These are phyloP conservation scores for Homarus americanus DNA, from an alignment of 1,140 invertebrate genomes.

Conservation along the genomic window DNA sequence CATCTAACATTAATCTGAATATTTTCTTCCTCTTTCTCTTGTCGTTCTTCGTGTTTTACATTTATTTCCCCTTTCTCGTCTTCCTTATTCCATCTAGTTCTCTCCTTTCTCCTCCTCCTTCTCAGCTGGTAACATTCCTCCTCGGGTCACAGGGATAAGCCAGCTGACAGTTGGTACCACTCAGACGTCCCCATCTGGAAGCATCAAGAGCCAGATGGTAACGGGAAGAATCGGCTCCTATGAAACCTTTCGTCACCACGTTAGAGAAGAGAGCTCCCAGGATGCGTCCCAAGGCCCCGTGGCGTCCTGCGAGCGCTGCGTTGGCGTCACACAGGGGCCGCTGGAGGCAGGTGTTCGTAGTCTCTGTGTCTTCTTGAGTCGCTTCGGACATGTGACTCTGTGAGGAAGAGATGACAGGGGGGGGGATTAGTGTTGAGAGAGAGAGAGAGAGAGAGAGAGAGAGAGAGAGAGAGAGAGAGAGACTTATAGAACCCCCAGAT, in stretches of 20 bases:
- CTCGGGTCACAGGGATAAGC: background rate
- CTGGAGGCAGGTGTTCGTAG: background rate
- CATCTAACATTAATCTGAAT: no score
- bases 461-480: no score
- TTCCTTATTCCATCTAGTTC: no score
- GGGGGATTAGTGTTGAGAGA: no score
- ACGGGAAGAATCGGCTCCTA: background rate
- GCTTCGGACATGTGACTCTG: background rate
- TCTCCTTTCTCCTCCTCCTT: no score
- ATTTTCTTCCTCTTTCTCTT: no score
- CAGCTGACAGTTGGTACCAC: background rate
- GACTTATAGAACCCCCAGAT: no score
- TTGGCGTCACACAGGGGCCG: constrained; percentile 27
- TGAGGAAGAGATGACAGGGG: background rate
- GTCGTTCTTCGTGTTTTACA: no score
- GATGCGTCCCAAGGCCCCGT: constrained; percentile 26
- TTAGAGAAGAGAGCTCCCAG: constrained; percentile 12
- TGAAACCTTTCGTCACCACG: constrained; percentile 19
- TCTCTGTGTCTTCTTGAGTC: background rate
- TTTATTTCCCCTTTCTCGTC: no score
- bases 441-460: no score
- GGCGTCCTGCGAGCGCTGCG: background rate
- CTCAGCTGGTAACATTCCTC: background rate
- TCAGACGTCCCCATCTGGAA: constrained; percentile 2
- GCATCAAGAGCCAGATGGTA: constrained; percentile 13